Evolutionary conservation across 2,797 vertebrate genomes (phyloP), one percentile per base, ranked within the genome.

Genomic region (Rhinogobio ventralis): DNA sequence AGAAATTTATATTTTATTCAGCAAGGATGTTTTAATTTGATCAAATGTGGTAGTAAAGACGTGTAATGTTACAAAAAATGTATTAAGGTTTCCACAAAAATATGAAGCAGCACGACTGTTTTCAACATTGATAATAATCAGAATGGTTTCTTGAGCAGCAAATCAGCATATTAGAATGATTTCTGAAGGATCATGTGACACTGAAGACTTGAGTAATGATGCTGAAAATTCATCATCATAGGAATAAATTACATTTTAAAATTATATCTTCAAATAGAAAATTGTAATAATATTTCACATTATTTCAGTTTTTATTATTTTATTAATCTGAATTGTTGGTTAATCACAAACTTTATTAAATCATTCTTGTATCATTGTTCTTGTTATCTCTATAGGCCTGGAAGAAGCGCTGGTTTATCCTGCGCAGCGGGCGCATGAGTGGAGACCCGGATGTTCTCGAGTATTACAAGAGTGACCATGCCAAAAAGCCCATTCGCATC

Each of bases 351-450:
- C 15, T 4, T 51, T 20, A 81, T 51, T 49, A 7, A 28, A 74
- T 60, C 11, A 15, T 69, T 53, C 17, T 51, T 68, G 10, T 3
- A 10, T 68, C 17, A 8, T 76, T 82, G 64, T 80, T 64, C 36
- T 55, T 79, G 1, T 74, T 74, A 3, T 67, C 33, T 57, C 39
- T 72, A 0, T 90, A 99, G 98, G 98, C 98, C 75, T 99, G 98
- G 98, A 99, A 99, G 93, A 99, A 99, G 33, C 97, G 98, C 55
- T 99, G 98, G 98, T 99, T 99, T 3, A 95, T 99, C 85, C 95
- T 99, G 46, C 97, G 98, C 87, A 99, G 98, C 0, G 98, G 98
- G 46, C 97, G 98, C 20, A 99, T 99, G 98, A 99, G 98, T 0
- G 98, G 98, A 0, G 98, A 99, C 91, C 97, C 97, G 0, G 98